These are phyloP conservation scores for Oncorhynchus masou DNA, from an alignment of 2,113 vertebrate species.

Conservation along the genomic window DNA sequence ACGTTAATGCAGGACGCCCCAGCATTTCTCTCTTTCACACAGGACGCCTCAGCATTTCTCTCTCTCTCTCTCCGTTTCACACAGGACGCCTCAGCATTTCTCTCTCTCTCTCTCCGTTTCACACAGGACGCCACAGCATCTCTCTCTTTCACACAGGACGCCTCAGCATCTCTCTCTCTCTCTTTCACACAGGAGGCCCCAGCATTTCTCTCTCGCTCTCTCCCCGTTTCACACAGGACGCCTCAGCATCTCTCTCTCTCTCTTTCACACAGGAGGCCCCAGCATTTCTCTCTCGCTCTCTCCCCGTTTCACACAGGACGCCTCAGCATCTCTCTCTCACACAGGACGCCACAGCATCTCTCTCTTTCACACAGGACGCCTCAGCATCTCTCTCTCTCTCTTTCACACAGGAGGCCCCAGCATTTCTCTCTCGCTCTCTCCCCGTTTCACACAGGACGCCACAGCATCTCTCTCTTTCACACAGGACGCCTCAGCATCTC, in stretches of 20 bases:
- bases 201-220: background rate
- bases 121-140: background rate
- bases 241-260: conserved; percentile 17
- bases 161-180: conserved; percentile 11
- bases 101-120: background rate
- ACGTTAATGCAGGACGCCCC: conserved; percentile 63
- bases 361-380: background rate
- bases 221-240: conserved; percentile 38
- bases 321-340: conserved; percentile 28
- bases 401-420: no score
- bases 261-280: conserved; percentile 37
- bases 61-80: background rate
- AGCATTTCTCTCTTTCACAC: background rate
- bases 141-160: conserved; percentile 22
- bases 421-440: background rate
- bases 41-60: background rate
- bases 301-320: conserved; percentile 42
- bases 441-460: conserved; percentile 5
- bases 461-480: background rate
- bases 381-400: background rate
- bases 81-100: background rate
- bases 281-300: background rate
- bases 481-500: no score
- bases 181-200: conserved; percentile 32
- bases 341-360: background rate